These are phyloP conservation scores for Tenualosa ilisha DNA, from an alignment of 2,797 vertebrate genomes.

Conservation along the genomic window DNA sequence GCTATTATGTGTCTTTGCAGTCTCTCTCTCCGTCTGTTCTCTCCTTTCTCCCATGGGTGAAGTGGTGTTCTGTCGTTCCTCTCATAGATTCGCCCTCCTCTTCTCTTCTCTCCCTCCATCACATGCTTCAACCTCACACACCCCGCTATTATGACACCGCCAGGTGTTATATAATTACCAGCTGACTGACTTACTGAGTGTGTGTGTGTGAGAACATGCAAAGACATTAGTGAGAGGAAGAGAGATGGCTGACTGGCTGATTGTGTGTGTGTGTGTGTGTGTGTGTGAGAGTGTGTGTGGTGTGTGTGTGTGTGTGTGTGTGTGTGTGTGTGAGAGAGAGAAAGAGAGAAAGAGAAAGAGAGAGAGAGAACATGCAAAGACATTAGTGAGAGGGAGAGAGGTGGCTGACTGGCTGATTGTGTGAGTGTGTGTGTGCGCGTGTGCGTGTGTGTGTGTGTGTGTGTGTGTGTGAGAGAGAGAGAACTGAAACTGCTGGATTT, in stretches of 20 bases:
- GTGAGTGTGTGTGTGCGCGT: neutral
- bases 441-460: too few species aligned
- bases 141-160: conserved; percentile 36
- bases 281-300: conserved; percentile 22
- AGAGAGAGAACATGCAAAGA: too few species aligned
- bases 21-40: neutral
- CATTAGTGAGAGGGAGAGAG: neutral
- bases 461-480: neutral
- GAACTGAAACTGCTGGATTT: neutral
- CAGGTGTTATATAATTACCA: conserved; percentile 51
- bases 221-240: too few species aligned
- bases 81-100: neutral
- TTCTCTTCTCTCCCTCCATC: conserved; percentile 1
- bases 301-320: conserved; percentile 31
- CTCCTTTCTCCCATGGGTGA: neutral
- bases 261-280: neutral
- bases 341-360: too few species aligned
- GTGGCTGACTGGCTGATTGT: too few species aligned
- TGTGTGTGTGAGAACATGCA: neutral
- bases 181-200: conserved; percentile 23
- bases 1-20: too few species aligned
- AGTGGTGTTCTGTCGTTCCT: neutral
- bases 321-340: too few species aligned
- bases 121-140: conserved; percentile 42
- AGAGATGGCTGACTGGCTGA: too few species aligned